Evolutionary conservation across 2,113 vertebrate genomes (phyloP), one percentile per base, ranked within the genome.

Genomic region (Daboia siamensis): DNA sequence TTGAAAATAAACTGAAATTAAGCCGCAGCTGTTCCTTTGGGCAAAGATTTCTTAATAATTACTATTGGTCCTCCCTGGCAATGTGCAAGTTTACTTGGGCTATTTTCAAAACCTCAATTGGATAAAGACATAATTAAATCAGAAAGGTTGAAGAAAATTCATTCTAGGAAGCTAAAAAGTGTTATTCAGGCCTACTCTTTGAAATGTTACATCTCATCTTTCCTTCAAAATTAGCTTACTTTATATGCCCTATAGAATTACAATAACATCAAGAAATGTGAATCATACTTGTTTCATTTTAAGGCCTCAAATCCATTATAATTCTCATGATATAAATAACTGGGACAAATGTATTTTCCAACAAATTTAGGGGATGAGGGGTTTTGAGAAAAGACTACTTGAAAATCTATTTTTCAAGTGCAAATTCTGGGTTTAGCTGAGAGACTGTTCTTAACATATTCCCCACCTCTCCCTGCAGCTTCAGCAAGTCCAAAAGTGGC

Each of bases 401-500:
- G 39, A 46, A 39, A 93, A 74, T 10, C 93, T 86, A 61, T 4
- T 88, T 51, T 46, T 84, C 29, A 1, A 29, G 21, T 86, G 29
- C 52, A 91, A 93, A 20, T 69, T 92, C 56, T 80, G 48, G 4
- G 61, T 91, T 92, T 85, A 86, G n/a, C 3, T 26, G 91, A 56
- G 57, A 33, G 57, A 33, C 84, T 0, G 91, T 51, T 93, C 84
- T 0, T n/a, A 94, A 74, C 3, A 1, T 90, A 51, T 44, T 90
- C 26, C 86, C 90, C 86, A 52, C 90, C 59, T 29, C 93, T 96
- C 94, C 92, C 0, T 0, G 29, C 64, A 55, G 90, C 64, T 92
- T 94, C 46, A 64, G 91, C 91, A 57, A 54, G 84, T 94, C 94
- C 89, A 88, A 91, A 93, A 0, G 0, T 95, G 95, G 94, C 96